Conservation (phyloP, 2,888 invertebrate species). For the Spodoptera littoralis region DNA sequence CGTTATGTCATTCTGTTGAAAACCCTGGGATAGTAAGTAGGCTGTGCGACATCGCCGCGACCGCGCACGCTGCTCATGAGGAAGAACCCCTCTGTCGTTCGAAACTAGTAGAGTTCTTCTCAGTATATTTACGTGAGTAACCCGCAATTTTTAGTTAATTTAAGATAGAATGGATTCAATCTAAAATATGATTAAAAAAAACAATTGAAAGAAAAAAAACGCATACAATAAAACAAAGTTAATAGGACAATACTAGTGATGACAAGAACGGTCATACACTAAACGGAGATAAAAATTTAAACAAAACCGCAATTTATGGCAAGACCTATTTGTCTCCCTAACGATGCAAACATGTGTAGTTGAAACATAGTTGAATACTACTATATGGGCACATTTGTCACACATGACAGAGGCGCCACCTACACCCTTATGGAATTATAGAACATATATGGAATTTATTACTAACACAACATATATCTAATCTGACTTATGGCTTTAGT, state of each 20-base stretch:
- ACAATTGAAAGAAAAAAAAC: too few species aligned
- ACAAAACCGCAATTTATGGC: not conserved
- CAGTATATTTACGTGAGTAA: too few species aligned
- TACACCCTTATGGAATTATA: conserved; percentile 28
- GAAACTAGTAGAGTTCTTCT: too few species aligned
- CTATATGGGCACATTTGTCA: conserved; percentile 18
- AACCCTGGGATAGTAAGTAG: too few species aligned
- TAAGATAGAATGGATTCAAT: too few species aligned
- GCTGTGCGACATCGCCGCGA: too few species aligned
- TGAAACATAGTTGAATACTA: conserved; percentile 6
- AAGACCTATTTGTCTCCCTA: not conserved
- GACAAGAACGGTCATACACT: not conserved
- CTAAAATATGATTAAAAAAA: too few species aligned
- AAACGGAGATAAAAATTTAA: not conserved
- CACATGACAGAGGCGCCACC: conserved; percentile 22
- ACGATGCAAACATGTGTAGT: conserved; percentile 2
- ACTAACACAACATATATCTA: conserved; percentile 32
- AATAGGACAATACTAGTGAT: not conserved
- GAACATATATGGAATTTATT: conserved; percentile 34
- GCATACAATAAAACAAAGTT: too few species aligned
- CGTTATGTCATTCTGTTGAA: too few species aligned
- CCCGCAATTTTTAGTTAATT: too few species aligned
- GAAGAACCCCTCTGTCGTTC: too few species aligned
- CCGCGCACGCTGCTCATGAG: too few species aligned
- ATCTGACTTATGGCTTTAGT: conserved; percentile 37